These are phyloP conservation scores for Cyanoramphus novaezelandiae DNA, from an alignment of 2,113 vertebrate genomes.

Conservation along the genomic window DNA sequence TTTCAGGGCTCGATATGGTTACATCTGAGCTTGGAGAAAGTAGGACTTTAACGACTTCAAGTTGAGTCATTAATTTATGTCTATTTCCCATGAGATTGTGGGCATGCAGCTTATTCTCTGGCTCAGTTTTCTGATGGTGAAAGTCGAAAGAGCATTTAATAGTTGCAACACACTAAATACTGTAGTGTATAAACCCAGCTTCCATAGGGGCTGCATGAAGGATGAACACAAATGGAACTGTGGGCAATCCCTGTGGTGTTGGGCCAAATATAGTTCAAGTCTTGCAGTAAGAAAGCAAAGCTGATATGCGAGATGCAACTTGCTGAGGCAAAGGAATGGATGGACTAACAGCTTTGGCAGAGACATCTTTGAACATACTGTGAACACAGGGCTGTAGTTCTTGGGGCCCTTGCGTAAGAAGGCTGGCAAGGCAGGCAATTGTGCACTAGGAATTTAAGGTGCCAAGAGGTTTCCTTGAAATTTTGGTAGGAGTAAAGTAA, in stretches of 20 bases:
- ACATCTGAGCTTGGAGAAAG: background rate
- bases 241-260: background rate
- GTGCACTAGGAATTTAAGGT: background rate
- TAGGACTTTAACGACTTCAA: background rate
- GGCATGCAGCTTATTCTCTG: background rate
- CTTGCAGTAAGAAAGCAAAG: background rate
- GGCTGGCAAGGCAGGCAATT: background rate
- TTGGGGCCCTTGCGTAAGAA: background rate
- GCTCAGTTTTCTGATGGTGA: background rate
- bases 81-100: background rate
- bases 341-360: background rate
- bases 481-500: background rate
- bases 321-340: background rate
- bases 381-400: background rate
- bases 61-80: background rate
- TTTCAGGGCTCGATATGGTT: background rate
- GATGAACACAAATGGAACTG: background rate
- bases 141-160: background rate
- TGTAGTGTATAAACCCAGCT: background rate
- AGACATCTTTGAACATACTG: fast-evolving
- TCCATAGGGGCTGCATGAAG: background rate
- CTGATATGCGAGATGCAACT: background rate
- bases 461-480: background rate
- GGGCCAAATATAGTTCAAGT: background rate
- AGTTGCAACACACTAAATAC: background rate